These are phyloP conservation scores for Mesoclemmys tuberculata DNA, from an alignment of 2,113 vertebrate species.

Conservation along the genomic window DNA sequence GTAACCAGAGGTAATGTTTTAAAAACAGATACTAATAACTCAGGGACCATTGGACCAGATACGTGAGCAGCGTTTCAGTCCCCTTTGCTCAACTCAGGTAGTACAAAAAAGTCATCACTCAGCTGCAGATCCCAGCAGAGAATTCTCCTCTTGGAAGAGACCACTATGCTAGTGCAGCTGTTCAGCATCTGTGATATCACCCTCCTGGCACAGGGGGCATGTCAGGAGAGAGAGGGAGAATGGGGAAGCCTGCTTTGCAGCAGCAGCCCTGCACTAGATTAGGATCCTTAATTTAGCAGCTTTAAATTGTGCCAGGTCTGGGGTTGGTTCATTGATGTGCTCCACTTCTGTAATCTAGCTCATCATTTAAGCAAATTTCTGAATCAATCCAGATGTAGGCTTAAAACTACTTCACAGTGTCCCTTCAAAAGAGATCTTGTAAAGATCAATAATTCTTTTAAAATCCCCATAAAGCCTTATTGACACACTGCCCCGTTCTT, in stretches of 20 bases:
- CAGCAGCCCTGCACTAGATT: not conserved
- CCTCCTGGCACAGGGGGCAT: not conserved
- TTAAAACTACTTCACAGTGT: not conserved
- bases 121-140: not conserved
- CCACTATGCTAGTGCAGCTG: not conserved
- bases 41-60: not conserved
- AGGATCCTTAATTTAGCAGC: not conserved
- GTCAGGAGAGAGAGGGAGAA: fast-evolving
- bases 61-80: not conserved
- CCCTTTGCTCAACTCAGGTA: not conserved
- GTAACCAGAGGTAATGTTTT: fast-evolving
- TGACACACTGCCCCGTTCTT: not conserved
- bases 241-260: not conserved
- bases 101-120: not conserved
- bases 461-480: too few species aligned
- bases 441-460: not conserved
- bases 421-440: not conserved
- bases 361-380: fast-evolving
- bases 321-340: not conserved
- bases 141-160: not conserved
- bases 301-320: not conserved
- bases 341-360: not conserved
- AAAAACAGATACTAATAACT: not conserved
- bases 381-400: not conserved
- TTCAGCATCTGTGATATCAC: not conserved